Percentiles rank a stretch among this genome's conserved stretches.
Evolutionary conservation across 2,113 vertebrate genomes (phyloP).

Genomic region (Microcebus lehilahytsara): DNA sequence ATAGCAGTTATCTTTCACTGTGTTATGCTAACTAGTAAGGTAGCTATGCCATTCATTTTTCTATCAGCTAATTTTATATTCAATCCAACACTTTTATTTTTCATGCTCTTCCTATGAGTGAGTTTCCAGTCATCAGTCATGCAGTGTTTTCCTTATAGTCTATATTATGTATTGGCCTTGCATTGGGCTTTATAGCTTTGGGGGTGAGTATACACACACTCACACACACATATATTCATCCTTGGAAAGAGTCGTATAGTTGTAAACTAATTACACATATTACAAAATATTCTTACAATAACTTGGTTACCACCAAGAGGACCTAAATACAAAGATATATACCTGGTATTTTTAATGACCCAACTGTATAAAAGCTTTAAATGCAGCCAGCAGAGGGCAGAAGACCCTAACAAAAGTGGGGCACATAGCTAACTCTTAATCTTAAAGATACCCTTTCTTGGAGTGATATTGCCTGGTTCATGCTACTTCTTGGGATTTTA

Average conservation of each 20-base stretch:
- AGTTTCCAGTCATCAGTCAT: not conserved
- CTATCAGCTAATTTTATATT: not conserved
- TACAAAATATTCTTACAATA: not conserved
- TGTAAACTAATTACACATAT: not conserved
- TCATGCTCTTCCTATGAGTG: not conserved
- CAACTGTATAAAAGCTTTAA: not conserved
- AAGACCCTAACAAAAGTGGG: slow-evolving; percentile 41
- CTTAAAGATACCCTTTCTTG: accelerated
- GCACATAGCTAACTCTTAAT: accelerated
- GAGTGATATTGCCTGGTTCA: accelerated
- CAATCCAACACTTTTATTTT: not conserved
- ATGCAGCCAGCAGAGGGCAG: slow-evolving; percentile 75
- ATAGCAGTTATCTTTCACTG: not conserved
- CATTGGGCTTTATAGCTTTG: not conserved
- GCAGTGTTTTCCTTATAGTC: accelerated
- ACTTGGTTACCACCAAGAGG: not conserved
- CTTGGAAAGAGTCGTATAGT: not conserved
- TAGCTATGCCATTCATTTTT: not conserved
- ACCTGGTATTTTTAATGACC: not conserved
- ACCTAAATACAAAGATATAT: not conserved
- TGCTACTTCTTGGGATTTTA: not conserved
- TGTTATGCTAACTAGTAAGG: accelerated
- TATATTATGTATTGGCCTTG: not conserved
- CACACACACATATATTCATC: not conserved
- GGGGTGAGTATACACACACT: not conserved